These are phyloP conservation scores for Ciconia stormi DNA, from an alignment of 2,113 vertebrate genomes.

Conservation along the genomic window DNA sequence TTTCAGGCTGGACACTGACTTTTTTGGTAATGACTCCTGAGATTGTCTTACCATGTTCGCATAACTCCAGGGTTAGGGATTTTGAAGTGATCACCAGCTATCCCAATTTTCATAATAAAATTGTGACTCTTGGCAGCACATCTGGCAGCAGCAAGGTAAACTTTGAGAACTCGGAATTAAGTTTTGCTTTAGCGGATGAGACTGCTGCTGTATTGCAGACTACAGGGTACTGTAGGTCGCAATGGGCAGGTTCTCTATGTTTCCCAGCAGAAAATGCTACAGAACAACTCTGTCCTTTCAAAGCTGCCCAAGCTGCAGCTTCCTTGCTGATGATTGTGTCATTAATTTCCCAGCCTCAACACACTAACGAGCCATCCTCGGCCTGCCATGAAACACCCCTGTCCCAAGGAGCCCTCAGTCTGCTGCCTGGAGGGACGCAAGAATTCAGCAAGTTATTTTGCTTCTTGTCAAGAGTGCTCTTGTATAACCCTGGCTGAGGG, in stretches of 20 bases:
- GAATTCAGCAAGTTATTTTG: background rate
- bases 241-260: background rate
- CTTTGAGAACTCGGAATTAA: background rate
- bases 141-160: background rate
- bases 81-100: background rate
- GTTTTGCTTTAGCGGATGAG: background rate
- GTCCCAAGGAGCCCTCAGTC: background rate
- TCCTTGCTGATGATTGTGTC: background rate
- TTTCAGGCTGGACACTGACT: background rate
- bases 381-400: background rate
- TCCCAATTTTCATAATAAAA: background rate
- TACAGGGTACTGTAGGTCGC: background rate
- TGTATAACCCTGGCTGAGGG: background rate
- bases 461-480: background rate
- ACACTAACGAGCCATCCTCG: background rate
- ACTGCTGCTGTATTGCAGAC: background rate
- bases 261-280: background rate
- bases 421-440: background rate
- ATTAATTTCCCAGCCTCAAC: background rate
- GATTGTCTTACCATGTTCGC: fast-evolving
- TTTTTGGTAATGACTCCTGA: background rate
- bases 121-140: background rate
- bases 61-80: background rate
- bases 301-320: background rate
- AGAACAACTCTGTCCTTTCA: background rate